These are phyloP conservation scores for Sebastes baramenuke DNA, from an alignment of 2,797 vertebrate genomes.

Conservation along the genomic window DNA sequence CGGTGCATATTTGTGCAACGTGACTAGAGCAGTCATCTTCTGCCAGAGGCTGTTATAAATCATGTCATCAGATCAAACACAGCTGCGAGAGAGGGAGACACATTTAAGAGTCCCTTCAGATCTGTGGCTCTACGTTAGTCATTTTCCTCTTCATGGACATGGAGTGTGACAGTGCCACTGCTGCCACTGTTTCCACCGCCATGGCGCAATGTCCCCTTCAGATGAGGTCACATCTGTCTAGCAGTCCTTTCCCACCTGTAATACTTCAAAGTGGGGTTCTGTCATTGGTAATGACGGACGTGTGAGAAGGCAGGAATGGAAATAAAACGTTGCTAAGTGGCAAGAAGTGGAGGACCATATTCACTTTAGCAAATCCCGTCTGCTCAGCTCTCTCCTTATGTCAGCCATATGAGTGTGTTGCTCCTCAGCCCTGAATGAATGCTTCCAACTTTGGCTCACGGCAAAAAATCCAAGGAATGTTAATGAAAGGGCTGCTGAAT, in stretches of 20 bases:
- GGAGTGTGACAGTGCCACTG: slow-evolving; percentile 1
- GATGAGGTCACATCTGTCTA: slow-evolving; percentile 26
- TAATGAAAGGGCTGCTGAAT: slow-evolving; percentile 56
- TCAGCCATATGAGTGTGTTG: slow-evolving; percentile 34
- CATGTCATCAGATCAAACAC: slow-evolving; percentile 33
- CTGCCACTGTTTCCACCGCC: slow-evolving; percentile 25
- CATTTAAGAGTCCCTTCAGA: slow-evolving; percentile 26
- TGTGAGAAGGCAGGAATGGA: neutral
- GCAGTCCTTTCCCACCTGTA: slow-evolving; percentile 10
- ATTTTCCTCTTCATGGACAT: slow-evolving; percentile 25
- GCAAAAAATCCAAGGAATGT: slow-evolving; percentile 59
- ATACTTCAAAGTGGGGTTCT: slow-evolving; percentile 3
- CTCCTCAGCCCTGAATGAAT: slow-evolving; percentile 14
- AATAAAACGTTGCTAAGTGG: slow-evolving; percentile 31
- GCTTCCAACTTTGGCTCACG: slow-evolving; percentile 33
- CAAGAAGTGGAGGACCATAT: neutral
- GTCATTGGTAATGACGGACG: neutral
- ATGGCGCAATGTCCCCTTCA: neutral
- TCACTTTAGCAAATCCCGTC: slow-evolving; percentile 16
- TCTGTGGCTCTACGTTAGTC: neutral
- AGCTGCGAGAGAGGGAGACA: slow-evolving; percentile 20
- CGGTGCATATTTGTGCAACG: slow-evolving; percentile 40
- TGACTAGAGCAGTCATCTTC: slow-evolving; percentile 29
- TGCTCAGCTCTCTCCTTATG: slow-evolving; percentile 26
- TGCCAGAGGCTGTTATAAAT: slow-evolving; percentile 50